phyloP scores from a whole-genome alignment of 2,888 invertebrate genomes.

The Agrilus biguttatus region DNA sequence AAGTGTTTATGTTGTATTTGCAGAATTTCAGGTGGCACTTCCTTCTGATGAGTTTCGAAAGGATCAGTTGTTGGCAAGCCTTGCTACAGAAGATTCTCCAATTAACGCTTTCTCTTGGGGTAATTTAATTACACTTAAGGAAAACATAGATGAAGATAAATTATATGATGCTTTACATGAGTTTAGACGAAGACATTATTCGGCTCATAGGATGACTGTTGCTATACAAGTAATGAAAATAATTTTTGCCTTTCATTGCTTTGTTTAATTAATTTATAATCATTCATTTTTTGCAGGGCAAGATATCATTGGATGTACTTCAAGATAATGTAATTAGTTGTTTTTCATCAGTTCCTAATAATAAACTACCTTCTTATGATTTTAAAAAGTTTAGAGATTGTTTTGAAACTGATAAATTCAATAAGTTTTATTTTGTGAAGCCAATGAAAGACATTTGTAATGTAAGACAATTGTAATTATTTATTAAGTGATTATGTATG shows the following conservation, averaged over 20 bases:
- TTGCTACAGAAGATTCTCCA: conserved; percentile 57
- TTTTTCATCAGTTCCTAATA: conserved; percentile 57
- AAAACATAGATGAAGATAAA: conserved; percentile 48
- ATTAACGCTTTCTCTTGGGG: conserved; percentile 78
- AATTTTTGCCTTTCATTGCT: neutral
- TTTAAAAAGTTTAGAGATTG: conserved; percentile 37
- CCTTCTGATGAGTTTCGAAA: conserved; percentile 61
- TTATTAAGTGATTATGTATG: neutral
- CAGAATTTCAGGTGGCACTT: conserved; percentile 70
- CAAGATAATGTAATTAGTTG: conserved; percentile 48
- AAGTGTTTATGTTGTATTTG: neutral
- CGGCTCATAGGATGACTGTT: conserved; percentile 77
- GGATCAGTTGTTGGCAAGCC: conserved; percentile 57
- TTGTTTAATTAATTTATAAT: neutral
- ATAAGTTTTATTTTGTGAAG: conserved; percentile 57
- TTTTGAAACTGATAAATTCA: conserved; percentile 46
- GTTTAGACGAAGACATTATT: conserved; percentile 66
- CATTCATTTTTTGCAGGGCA: conserved; percentile 28
- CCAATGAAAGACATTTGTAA: conserved; percentile 59
- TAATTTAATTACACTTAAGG: conserved; percentile 57
- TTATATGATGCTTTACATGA: conserved; percentile 57
- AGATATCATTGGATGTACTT: conserved; percentile 47
- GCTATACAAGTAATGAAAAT: conserved; percentile 51
- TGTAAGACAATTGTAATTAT: conserved; percentile 27
- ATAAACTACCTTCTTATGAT: conserved; percentile 46